A percentile compares a stretch with the other conserved stretches of the same genome.
Evolutionary conservation across 2,888 invertebrate species (phyloP).

Genomic region (Papilio elwesi): DNA sequence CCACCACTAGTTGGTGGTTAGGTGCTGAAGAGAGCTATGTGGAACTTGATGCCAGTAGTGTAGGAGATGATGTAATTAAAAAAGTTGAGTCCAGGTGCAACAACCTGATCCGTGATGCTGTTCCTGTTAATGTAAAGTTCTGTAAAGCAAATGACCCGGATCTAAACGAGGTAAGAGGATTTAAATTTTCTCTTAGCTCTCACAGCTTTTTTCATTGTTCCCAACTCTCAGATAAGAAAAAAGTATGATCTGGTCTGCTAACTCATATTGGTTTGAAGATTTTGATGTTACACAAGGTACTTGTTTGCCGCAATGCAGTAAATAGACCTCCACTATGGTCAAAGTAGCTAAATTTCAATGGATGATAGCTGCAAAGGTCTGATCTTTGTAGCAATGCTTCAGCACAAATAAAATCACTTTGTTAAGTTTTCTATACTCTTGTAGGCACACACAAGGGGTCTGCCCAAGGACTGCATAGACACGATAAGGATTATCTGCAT

Average conservation of each 20-base stretch:
- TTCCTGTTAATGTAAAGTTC: slow-evolving; percentile 86
- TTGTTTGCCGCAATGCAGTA: no score
- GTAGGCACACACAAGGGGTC: slow-evolving; percentile 87
- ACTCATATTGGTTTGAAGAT: no score
- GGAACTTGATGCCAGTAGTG: slow-evolving; percentile 85
- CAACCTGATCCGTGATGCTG: slow-evolving; percentile 85
- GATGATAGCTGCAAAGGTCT: no score
- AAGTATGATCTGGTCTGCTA: no score
- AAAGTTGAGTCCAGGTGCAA: slow-evolving; percentile 87
- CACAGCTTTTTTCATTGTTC: no score
- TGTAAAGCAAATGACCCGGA: slow-evolving; percentile 86
- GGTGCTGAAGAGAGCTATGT: slow-evolving; percentile 90
- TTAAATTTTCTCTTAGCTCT: neutral
- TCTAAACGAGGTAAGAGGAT: slow-evolving; percentile 68
- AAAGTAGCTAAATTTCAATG: no score
- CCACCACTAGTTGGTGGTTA: slow-evolving; percentile 93
- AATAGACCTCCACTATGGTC: no score
- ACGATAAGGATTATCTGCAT: slow-evolving; percentile 91
- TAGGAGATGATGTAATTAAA: slow-evolving; percentile 79
- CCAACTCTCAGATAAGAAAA: no score
- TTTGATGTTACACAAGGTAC: no score
- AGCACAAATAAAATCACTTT: neutral
- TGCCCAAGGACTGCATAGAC: slow-evolving; percentile 92
- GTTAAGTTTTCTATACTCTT: slow-evolving; percentile 39
- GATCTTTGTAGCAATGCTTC: no score